These are phyloP conservation scores for Zootoca vivipara DNA, from an alignment of 2,113 vertebrate species.

Conservation along the genomic window DNA sequence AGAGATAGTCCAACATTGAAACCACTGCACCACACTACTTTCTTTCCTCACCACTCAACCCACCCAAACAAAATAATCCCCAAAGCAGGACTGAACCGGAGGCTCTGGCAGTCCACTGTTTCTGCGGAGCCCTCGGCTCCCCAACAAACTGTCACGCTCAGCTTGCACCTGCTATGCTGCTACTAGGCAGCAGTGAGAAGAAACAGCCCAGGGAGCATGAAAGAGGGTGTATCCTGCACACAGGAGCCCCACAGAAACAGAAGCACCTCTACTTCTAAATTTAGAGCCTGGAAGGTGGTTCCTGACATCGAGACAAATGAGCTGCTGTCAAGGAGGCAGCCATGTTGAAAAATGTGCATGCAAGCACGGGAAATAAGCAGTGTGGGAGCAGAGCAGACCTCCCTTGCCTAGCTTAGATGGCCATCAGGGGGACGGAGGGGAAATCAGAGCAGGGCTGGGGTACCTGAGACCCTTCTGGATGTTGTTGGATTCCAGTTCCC, in stretches of 20 bases:
- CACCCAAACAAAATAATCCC: neutral
- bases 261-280: neutral
- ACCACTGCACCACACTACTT: too few relatives aligned
- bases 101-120: neutral
- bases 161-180: slow-evolving; percentile 41
- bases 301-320: neutral
- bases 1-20: too few relatives aligned
- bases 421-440: neutral
- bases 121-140: slow-evolving; percentile 52
- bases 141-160: slow-evolving; percentile 61
- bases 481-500: too few relatives aligned
- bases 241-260: neutral
- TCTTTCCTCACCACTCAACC: neutral
- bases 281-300: neutral
- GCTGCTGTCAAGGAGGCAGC: neutral
- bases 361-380: neutral
- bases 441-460: too few relatives aligned
- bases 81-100: neutral
- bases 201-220: neutral
- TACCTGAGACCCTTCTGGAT: too few relatives aligned
- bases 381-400: neutral
- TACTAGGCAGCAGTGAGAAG: neutral
- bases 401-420: neutral
- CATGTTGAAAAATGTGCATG: neutral
- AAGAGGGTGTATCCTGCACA: neutral